Base-by-base conservation (phyloP, 1,140 invertebrate genomes). In the Apis laboriosa region DNA sequence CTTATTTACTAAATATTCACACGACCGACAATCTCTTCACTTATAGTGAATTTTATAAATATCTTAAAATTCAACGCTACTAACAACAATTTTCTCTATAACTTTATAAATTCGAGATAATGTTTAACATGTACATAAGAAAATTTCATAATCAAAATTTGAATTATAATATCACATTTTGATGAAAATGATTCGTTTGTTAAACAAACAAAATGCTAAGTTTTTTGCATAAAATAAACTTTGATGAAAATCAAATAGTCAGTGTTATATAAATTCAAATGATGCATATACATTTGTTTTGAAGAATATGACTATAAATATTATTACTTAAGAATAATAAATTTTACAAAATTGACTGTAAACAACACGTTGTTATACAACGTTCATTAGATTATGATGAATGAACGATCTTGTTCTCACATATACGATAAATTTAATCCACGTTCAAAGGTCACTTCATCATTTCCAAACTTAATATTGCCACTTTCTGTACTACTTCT, bases 391-490 rank as follows among this genome's bases (percentile, higher is more conserved):
- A 87, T 87, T 73, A 86, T 80, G 75, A 92, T 83, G 55, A 91
- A 91, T 61, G 87, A 91, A 21, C 83, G 84, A 15, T 91, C 87
- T 43, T 89, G 73, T 24, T 79, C 86, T 92, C 90, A 94, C 76
- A 93, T 91, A n/a, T 94, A 92, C 21, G 92, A 91, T 53, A 93
- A 74, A 81, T 87, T 90, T 61, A 94, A 88, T n/a, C 91, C 91
- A 9, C 90, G 91, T 84, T 94, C 92, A 43, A 92, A 94, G 7
- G 90, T 89, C 17, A 93, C 91, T 90, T 93, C 93, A 51, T 93
- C 89, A 15, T 91, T 88, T 43, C 91, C 92, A 49, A 92, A 88
- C 61, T 85, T 92, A n/a, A 92, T 80, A 58, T 88, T 92, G 9
- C 80, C 90, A 53, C 77, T 83, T 61, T 90, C 84, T 53, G 67